Evolutionary conservation across 2,797 vertebrate genomes (phyloP), one percentile per base, ranked within the genome.

Genomic region (Australoheros facetus): DNA sequence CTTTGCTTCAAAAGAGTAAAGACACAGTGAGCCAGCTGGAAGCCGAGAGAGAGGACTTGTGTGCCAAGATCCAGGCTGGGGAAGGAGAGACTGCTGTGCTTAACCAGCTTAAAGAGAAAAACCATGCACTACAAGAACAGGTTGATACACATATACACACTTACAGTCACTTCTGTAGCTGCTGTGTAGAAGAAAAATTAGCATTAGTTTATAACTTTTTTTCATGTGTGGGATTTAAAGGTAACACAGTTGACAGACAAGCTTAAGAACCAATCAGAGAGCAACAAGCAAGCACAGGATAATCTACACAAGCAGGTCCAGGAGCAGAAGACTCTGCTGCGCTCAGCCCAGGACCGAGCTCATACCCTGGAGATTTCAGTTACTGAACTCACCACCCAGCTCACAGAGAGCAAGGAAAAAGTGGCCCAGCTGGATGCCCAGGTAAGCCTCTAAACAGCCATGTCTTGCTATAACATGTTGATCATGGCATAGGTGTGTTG

Each of bases 271-370:
- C 98, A 99, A 30, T 98, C 97, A 0, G 98, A 99, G 94, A 99
- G 98, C 93, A 97, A 99, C 95, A 99, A 98, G 86, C 98, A 99
- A 92, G 98, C 98, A 57, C 97, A 98, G 91, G 98, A 99, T 81
- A 97, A 99, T 93, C 95, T 99, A 34, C 98, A 99, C 4, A 96
- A 99, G 76, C 97, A 99, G 92, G 96, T 99, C 21, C 98, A 99
- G 90, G 98, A 99, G 85, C 98, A 99, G 91, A 99, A 99, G 93
- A 96, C 95, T 7, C 96, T 97, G 71, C 87, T 99, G 58, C 96
- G 97, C 58, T 96, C 96, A 17, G 96, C 97, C 30, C 97, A 99
- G 90, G 98, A 99, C 92, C 95, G 93, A 45, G 97, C 97, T 73
- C 96, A 96, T 71, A 95, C 97, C 9, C 92, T 99, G 57, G 97